These are phyloP conservation scores for Mayetiola destructor DNA, from an alignment of 2,888 invertebrate species.

Conservation along the genomic window DNA sequence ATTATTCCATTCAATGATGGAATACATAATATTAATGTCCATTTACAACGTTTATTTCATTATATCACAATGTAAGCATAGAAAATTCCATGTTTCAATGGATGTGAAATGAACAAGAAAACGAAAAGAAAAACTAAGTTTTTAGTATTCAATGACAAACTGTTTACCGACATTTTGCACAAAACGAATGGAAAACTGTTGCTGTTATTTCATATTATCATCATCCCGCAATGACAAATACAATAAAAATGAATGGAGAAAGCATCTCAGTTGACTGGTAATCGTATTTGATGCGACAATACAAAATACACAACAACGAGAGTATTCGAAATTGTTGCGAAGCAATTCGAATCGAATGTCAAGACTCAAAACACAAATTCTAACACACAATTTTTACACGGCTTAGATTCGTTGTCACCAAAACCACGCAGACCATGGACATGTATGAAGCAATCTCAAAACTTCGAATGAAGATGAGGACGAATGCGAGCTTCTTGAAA, in stretches of 20 bases:
- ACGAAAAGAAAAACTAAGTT: neutral
- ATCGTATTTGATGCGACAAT: neutral
- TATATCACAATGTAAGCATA: constrained; percentile 1
- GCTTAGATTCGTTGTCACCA: neutral
- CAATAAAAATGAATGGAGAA: neutral
- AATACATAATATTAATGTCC: neutral
- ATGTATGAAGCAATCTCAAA: neutral
- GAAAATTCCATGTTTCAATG: no score
- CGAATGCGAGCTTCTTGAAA: no score
- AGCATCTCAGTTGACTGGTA: neutral
- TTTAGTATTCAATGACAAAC: neutral
- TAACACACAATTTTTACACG: no score
- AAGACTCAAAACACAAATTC: no score
- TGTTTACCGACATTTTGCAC: neutral
- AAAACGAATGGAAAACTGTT: no score
- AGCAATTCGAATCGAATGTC: neutral
- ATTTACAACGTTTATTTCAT: neutral
- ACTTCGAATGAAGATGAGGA: no score
- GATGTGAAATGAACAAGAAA: no score
- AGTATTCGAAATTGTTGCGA: neutral
- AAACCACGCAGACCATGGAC: neutral
- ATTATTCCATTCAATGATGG: neutral
- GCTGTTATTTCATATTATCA: no score
- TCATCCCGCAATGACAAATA: neutral
- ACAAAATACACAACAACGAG: neutral